A percentile compares a stretch with the other conserved stretches of the same genome.
Evolutionary conservation across 2,888 invertebrate genomes (phyloP).

Genomic region (Hybos culiciformis): DNA sequence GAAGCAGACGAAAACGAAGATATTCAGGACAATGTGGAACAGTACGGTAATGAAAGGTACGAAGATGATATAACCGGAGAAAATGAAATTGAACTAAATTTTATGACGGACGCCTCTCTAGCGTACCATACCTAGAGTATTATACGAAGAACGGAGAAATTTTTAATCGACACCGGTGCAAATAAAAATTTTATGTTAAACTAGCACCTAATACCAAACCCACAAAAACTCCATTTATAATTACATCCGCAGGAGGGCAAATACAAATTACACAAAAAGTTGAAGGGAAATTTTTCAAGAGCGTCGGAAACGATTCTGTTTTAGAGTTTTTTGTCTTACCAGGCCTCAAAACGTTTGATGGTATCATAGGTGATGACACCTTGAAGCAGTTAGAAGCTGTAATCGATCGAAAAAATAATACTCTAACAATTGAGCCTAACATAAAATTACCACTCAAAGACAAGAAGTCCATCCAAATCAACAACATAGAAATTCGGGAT

Average conservation of each 20-base stretch:
- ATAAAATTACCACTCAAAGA: conserved; percentile 8
- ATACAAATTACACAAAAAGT: conserved; percentile 3
- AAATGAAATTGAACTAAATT: not conserved
- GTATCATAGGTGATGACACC: conserved; percentile 5
- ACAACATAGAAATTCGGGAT: conserved; percentile 3
- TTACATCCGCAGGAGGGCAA: conserved; percentile 1
- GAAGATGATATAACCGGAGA: not conserved
- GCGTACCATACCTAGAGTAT: conserved; percentile 1
- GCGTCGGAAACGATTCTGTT: not conserved
- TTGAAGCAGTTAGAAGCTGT: conserved; percentile 6
- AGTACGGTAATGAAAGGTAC: not conserved
- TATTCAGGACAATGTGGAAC: not conserved
- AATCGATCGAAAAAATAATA: conserved; percentile 3
- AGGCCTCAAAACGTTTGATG: conserved; percentile 3
- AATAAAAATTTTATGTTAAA: not conserved
- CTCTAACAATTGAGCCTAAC: not conserved
- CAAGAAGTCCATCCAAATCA: conserved; percentile 4
- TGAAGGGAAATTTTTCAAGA: conserved; percentile 1
- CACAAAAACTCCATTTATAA: too few relatives aligned
- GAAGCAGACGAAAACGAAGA: not conserved
- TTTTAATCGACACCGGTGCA: not conserved
- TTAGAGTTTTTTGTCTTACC: conserved; percentile 7
- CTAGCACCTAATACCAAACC: not conserved
- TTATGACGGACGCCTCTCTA: conserved; percentile 3
- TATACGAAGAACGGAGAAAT: not conserved